Evolutionary conservation across 1,140 invertebrate genomes (phyloP).

Genomic region (Teleopsis dalmanni): DNA sequence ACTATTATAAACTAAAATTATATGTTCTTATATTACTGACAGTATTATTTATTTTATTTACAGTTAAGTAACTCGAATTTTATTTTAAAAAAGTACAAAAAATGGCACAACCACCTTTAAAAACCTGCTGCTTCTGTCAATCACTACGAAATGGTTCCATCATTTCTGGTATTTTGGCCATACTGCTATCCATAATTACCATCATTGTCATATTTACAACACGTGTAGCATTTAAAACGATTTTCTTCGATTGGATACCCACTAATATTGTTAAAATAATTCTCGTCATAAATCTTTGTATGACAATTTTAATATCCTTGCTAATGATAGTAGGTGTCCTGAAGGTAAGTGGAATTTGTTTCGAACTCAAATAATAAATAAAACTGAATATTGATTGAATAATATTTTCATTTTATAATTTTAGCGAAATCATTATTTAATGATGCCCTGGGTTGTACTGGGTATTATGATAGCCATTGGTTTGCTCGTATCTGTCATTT

Average conservation of each 20-base stretch:
- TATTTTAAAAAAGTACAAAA: neutral
- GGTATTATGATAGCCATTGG: constrained; percentile 68
- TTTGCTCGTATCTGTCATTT: constrained; percentile 64
- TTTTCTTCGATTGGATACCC: constrained; percentile 39
- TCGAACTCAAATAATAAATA: neutral
- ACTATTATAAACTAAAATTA: too few species aligned
- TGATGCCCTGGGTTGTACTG: constrained; percentile 74
- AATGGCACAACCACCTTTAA: constrained; percentile 36
- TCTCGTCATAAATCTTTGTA: constrained; percentile 67
- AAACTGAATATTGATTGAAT: neutral
- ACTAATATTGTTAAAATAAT: constrained; percentile 62
- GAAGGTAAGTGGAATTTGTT: constrained; percentile 50
- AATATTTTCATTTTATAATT: constrained; percentile 26
- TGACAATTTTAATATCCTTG: constrained; percentile 69
- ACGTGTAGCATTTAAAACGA: constrained; percentile 59
- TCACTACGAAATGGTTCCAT: constrained; percentile 63
- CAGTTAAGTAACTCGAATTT: neutral
- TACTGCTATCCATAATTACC: constrained; percentile 51
- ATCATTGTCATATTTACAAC: constrained; percentile 48
- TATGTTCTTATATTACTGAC: too few species aligned
- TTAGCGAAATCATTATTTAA: constrained; percentile 67
- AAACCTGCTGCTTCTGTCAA: constrained; percentile 58
- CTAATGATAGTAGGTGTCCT: constrained; percentile 66
- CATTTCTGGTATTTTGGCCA: constrained; percentile 58
- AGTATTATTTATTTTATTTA: too few species aligned